phyloP scores from a whole-genome alignment of 2,888 invertebrate species.

The Trichacis sp. region DNA sequence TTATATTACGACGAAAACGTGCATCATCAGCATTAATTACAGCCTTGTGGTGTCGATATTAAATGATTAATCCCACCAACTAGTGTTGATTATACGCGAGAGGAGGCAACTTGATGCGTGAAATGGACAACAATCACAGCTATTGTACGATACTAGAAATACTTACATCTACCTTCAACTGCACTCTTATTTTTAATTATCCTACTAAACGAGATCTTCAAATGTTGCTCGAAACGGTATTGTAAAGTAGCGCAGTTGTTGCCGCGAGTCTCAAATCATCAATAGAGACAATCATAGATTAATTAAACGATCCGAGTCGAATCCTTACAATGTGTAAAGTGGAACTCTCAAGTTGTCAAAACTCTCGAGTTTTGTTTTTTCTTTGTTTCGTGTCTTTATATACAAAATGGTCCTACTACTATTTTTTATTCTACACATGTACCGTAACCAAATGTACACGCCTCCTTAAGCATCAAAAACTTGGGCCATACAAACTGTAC shows the following conservation, averaged over 20 bases:
- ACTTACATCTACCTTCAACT: too few species aligned
- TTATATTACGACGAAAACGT: background rate
- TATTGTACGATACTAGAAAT: slow-evolving; percentile 57
- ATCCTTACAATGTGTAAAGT: too few species aligned
- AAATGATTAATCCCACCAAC: too few species aligned
- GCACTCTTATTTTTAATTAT: too few species aligned
- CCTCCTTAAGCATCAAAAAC: slow-evolving; percentile 20
- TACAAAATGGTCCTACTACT: slow-evolving; percentile 50
- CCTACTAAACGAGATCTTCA: too few species aligned
- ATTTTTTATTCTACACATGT: slow-evolving; percentile 43
- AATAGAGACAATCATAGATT: too few species aligned
- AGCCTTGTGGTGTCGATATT: slow-evolving; percentile 21
- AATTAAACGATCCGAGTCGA: too few species aligned
- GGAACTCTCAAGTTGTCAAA: too few species aligned
- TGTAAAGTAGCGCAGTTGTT: too few species aligned
- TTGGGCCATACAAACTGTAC: background rate
- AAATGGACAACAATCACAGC: slow-evolving; percentile 64
- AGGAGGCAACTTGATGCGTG: slow-evolving; percentile 22
- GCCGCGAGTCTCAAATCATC: too few species aligned
- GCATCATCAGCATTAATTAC: slow-evolving; percentile 25
- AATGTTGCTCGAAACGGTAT: too few species aligned
- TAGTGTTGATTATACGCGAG: slow-evolving; percentile 8
- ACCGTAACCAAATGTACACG: slow-evolving; percentile 27
- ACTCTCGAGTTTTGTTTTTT: slow-evolving; percentile 20
- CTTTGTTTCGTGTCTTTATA: too few species aligned